Conservation (phyloP, 1,140 invertebrate species). For the Paramacrobiotus metropolitanus region DNA sequence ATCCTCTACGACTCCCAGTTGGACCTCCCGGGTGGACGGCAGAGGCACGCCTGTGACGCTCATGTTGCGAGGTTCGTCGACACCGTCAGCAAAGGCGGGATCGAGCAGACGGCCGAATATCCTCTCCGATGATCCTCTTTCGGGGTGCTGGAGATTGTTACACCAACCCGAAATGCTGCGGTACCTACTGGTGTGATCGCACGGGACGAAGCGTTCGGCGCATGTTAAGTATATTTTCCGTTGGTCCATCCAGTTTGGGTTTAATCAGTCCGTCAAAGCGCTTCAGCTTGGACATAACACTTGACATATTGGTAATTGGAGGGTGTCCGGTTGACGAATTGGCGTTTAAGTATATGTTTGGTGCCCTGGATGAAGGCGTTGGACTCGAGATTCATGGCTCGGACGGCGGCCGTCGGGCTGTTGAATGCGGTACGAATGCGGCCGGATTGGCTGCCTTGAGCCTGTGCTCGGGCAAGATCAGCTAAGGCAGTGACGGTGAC, state of each 20-base stretch:
- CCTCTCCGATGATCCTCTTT: slow-evolving; percentile 46
- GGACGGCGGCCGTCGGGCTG: background rate
- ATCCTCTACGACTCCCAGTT: slow-evolving; percentile 60
- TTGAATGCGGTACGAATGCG: background rate
- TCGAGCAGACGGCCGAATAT: slow-evolving; percentile 53
- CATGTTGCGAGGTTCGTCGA: slow-evolving; percentile 43
- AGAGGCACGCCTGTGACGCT: slow-evolving; percentile 45
- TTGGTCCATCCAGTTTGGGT: background rate
- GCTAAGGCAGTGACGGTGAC: background rate
- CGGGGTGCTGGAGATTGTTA: slow-evolving; percentile 66
- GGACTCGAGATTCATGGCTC: background rate
- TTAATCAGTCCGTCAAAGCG: background rate
- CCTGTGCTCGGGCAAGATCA: background rate
- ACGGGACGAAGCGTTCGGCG: slow-evolving; percentile 25
- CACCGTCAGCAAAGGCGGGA: slow-evolving; percentile 65
- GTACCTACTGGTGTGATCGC: slow-evolving; percentile 53
- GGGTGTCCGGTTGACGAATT: background rate
- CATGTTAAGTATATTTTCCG: background rate
- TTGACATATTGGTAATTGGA: background rate
- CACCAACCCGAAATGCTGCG: slow-evolving; percentile 62
- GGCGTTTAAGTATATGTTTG: background rate
- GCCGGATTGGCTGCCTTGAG: background rate
- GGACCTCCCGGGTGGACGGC: slow-evolving; percentile 55
- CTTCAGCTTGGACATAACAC: background rate
- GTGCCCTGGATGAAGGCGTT: background rate